A percentile compares a stretch with the other conserved stretches of the same genome.
phyloP scores from a whole-genome alignment of 2,797 vertebrate genomes.

The Paramormyrops hopkinsi region DNA sequence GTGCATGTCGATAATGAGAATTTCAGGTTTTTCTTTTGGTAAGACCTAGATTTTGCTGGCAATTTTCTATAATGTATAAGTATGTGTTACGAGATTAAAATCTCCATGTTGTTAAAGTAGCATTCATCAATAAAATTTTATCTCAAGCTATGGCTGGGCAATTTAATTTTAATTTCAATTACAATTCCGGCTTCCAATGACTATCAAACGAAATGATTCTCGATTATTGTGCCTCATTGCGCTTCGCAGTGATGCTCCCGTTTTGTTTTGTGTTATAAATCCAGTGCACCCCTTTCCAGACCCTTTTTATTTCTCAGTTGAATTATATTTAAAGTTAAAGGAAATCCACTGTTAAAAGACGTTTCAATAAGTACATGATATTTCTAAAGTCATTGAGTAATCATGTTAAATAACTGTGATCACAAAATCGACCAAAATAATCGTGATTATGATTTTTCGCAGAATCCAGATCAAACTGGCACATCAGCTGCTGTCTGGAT shows the following conservation, averaged over 20 bases:
- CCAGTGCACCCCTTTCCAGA: background rate
- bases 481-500: background rate
- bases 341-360: background rate
- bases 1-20: background rate
- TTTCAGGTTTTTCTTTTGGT: background rate
- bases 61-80: background rate
- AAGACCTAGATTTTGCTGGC: background rate
- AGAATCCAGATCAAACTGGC: background rate
- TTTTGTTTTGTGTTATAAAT: background rate
- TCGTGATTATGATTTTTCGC: background rate
- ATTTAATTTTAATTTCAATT: background rate
- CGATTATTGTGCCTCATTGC: background rate
- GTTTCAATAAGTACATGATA: background rate
- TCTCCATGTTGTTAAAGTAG: background rate
- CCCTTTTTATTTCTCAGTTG: background rate
- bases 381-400: background rate
- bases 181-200: background rate
- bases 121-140: background rate
- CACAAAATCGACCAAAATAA: background rate
- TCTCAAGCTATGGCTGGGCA: background rate
- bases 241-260: background rate
- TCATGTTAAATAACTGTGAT: background rate
- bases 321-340: background rate
- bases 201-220: background rate
- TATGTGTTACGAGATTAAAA: background rate